These are phyloP conservation scores for Meta bourneti DNA, from an alignment of 2,888 invertebrate species.

Conservation along the genomic window DNA sequence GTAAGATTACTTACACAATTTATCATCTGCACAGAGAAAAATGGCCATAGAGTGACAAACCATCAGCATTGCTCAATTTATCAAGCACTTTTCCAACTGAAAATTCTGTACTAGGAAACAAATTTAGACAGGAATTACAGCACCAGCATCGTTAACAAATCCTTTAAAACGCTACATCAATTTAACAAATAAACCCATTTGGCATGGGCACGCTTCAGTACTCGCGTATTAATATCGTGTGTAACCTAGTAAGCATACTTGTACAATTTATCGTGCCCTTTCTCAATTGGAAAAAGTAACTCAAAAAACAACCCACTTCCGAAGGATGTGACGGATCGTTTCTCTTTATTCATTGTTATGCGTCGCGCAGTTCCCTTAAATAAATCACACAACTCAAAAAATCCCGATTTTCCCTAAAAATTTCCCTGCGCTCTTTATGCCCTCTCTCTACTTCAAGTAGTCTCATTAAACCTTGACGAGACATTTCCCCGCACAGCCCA, in stretches of 20 bases:
- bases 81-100: no score
- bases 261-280: background rate
- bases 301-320: background rate
- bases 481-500: conserved; percentile 9
- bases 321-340: background rate
- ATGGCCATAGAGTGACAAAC: no score
- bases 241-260: background rate
- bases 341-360: background rate
- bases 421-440: background rate
- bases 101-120: no score
- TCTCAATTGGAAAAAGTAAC: background rate
- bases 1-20: no score
- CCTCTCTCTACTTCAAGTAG: conserved; percentile 8
- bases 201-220: no score
- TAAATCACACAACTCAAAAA: background rate
- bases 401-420: background rate
- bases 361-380: background rate
- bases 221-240: no score
- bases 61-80: no score
- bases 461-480: conserved; percentile 28
- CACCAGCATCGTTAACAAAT: no score
- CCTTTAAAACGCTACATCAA: no score
- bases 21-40: no score
- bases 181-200: no score
- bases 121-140: no score